Conservation (phyloP, 2,888 invertebrate species). For the Epiblema foenella region DNA sequence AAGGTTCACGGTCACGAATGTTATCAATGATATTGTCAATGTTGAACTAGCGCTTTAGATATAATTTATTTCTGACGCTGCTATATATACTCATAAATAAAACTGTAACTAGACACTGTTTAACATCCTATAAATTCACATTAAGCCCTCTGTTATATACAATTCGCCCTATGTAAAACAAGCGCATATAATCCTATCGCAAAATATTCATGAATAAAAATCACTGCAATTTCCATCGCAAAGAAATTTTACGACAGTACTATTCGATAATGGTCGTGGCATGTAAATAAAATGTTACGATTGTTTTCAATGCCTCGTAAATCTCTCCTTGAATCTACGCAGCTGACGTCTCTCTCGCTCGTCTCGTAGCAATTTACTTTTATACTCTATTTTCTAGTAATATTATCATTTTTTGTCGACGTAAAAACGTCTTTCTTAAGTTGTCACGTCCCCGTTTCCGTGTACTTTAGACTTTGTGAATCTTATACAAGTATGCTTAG, state of each 20-base stretch:
- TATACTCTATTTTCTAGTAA: constrained; percentile 35
- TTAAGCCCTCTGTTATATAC: background rate
- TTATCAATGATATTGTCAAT: constrained; percentile 28
- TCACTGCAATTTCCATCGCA: constrained; percentile 12
- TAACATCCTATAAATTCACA: background rate
- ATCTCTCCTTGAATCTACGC: constrained; percentile 45
- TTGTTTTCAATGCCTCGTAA: constrained; percentile 46
- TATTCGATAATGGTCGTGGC: constrained; percentile 39
- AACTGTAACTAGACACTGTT: background rate
- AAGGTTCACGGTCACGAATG: constrained; percentile 34
- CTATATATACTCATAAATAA: constrained; percentile 20
- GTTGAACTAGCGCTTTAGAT: constrained; percentile 31
- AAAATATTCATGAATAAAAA: constrained; percentile 27
- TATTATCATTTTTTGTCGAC: constrained; percentile 18
- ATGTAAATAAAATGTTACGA: constrained; percentile 46
- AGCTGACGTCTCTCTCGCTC: constrained; percentile 48
- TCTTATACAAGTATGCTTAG: background rate
- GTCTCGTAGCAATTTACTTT: constrained; percentile 44
- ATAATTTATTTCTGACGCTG: constrained; percentile 14
- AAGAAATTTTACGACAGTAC: constrained; percentile 36
- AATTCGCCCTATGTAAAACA: constrained; percentile 7
- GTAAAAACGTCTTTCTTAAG: constrained; percentile 14
- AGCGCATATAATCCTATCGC: background rate
- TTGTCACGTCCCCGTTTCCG: constrained; percentile 17
- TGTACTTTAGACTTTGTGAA: constrained; percentile 15